Evolutionary conservation across 2,888 invertebrate species (phyloP).

Genomic region (Cephus pygmeus): DNA sequence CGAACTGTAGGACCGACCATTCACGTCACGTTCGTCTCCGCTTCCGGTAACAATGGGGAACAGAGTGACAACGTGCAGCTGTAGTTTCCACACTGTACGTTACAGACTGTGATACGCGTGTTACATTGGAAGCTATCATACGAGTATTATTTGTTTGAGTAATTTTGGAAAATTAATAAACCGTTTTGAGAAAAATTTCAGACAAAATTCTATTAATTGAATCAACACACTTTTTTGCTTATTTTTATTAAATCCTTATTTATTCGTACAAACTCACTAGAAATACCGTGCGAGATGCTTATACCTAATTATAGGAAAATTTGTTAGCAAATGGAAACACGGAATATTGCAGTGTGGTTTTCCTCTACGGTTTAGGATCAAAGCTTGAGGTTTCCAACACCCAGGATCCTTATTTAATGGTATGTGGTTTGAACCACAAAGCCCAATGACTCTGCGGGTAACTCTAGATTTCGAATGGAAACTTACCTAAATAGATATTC

Average conservation of each 20-base stretch:
- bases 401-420: background rate
- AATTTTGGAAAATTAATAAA: background rate
- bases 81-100: background rate
- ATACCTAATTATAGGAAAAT: background rate
- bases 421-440: background rate
- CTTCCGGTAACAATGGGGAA: slow-evolving; percentile 45
- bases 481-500: slow-evolving; percentile 41
- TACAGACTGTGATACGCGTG: background rate
- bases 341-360: background rate
- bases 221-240: background rate
- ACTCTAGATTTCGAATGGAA: slow-evolving; percentile 32
- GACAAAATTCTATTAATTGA: background rate
- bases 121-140: background rate
- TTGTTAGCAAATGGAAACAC: background rate
- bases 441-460: slow-evolving; percentile 11
- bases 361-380: background rate
- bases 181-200: background rate
- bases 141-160: too few relatives aligned
- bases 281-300: background rate
- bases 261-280: background rate
- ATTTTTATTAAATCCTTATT: background rate
- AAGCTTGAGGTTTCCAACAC: background rate
- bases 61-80: slow-evolving; percentile 53
- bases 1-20: slow-evolving; percentile 50
- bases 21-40: slow-evolving; percentile 19